Conservation (phyloP, 2,113 vertebrate genomes). For the Lagopus leucura region DNA sequence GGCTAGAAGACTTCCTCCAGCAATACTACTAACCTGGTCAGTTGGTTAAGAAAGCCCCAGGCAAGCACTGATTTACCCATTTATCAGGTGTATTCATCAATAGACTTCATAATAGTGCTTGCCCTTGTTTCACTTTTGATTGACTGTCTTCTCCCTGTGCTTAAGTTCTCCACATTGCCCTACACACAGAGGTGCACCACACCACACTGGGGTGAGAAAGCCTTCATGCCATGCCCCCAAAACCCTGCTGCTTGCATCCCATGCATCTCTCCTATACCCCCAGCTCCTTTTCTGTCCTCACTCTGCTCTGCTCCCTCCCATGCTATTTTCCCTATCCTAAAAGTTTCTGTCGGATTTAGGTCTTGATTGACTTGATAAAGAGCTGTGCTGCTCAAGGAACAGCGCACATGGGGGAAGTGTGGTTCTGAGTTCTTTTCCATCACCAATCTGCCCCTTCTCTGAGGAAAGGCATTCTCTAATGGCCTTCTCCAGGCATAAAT, state of each 20-base stretch:
- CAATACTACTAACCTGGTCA: background rate
- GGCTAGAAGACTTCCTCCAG: background rate
- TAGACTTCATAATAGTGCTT: background rate
- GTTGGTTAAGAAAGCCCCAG: background rate
- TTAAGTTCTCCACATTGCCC: background rate
- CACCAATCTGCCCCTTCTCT: background rate
- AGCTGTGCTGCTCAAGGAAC: background rate
- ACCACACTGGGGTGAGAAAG: background rate
- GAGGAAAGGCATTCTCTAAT: background rate
- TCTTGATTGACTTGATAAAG: background rate
- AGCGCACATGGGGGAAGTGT: background rate
- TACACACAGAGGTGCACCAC: background rate
- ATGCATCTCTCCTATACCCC: background rate
- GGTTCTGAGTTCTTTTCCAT: background rate
- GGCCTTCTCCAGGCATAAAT: background rate
- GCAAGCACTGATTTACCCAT: background rate
- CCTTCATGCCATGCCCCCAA: rapidly evolving
- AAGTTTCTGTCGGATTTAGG: background rate
- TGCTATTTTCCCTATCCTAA: background rate
- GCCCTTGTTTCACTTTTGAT: background rate
- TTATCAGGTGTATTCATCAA: background rate
- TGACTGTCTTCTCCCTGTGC: background rate
- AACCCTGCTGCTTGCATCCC: background rate
- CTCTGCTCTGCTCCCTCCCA: background rate
- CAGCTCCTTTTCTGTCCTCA: background rate